Evolutionary conservation across 37 sponge, comb jelly and placozoan genomes (phyloP), one percentile per base, ranked within the genome.

Genomic region (Eunapius fragilis): DNA sequence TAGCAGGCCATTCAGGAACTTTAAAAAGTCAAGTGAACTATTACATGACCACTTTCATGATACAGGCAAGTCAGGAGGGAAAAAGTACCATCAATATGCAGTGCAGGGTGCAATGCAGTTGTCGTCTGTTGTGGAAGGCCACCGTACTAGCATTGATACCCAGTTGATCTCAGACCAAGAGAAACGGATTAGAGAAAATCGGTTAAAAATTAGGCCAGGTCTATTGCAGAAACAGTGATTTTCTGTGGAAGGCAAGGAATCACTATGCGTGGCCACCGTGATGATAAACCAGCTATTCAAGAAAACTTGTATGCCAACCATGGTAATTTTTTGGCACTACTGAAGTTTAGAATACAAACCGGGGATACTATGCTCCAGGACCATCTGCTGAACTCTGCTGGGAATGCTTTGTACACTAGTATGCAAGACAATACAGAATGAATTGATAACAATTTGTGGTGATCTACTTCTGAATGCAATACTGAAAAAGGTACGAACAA

Each of bases 241-340:
- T 85, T 89, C 22, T 89, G 85, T 84, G 85, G 90, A 47, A 49
- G 79, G 31, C 87, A 90, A 58, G 87, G 83, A 10, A 81, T 86
- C 38, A 82, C 91, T 31, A 58, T 90, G 35, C 75, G 91, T 30
- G 86, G 91, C 70, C 86, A 90, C 80, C 87, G 83, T n/a, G 91
- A 90, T 81, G 91, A 90, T 69, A 25, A 67, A 30, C 69, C 48
- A 68, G 32, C 74, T 33, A 37, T 69, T 14, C 25, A 81, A 32
- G 78, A 50, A 26, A 77, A 89, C 47, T 2, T 34, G 17, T 68
- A 2, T 80, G 33, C 67, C n/a, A 92, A 83, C 71, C 89, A 74
- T 82, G 93, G 93, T 17, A 93, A 88, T 37, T 89, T 93, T 74
- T 70, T 74, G 71, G 89, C 89, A 47, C 38, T 93, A 13, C 79